A percentile compares a stretch with the other conserved stretches of the same genome.
phyloP scores from a whole-genome alignment of 2,113 vertebrate species.

The Tylochromis polylepis region DNA sequence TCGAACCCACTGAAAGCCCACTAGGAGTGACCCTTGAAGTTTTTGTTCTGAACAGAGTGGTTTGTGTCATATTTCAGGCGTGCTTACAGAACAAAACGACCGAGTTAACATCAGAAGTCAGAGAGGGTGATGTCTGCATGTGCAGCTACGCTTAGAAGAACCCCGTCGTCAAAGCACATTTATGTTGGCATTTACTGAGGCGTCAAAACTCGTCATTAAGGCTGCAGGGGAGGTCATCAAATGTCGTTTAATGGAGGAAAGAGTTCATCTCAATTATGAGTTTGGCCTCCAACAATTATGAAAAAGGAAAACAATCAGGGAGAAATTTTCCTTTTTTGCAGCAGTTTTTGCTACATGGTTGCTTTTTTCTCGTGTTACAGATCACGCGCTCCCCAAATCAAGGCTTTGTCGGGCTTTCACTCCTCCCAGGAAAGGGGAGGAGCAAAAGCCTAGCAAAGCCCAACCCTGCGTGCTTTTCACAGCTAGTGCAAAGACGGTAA shows the following conservation, averaged over 20 bases:
- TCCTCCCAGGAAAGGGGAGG: neutral
- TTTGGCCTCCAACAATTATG: neutral
- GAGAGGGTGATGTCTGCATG: neutral
- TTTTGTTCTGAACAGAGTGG: neutral
- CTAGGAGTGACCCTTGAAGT: neutral
- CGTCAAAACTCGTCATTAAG: neutral
- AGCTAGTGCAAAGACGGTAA: rapidly evolving
- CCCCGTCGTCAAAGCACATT: neutral
- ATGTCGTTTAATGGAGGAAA: neutral
- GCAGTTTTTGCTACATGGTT: neutral
- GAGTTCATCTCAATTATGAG: neutral
- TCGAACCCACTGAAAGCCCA: too few species aligned
- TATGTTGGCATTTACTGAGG: neutral
- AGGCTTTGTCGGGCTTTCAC: too few species aligned
- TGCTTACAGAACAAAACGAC: neutral
- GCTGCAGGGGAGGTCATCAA: neutral
- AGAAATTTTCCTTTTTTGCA: neutral
- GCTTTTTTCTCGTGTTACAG: neutral
- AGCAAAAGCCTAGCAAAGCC: neutral
- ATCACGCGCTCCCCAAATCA: neutral
- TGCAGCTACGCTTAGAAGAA: neutral
- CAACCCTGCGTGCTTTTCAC: neutral
- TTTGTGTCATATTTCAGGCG: neutral
- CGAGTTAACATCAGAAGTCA: neutral
- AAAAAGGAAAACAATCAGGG: neutral